phyloP scores from a whole-genome alignment of 2,888 invertebrate genomes.

The Colostygia pectinataria region DNA sequence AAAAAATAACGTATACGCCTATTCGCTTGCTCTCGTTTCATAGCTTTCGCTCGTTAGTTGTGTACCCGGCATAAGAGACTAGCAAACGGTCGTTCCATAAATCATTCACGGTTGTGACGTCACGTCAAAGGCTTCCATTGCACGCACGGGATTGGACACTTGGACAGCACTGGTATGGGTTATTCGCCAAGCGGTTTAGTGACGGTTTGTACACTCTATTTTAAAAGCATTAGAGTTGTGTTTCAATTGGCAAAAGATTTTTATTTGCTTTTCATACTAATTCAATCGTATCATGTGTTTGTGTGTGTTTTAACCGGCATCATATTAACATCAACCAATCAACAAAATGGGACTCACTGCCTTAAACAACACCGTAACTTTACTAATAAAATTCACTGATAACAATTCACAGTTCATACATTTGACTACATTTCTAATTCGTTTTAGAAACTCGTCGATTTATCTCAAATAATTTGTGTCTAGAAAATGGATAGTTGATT shows the following conservation, averaged over 20 bases:
- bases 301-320: conserved; percentile 12
- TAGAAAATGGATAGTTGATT: no score
- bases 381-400: conserved; percentile 5
- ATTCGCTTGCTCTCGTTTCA: no score
- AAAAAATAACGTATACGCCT: no score
- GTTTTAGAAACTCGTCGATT: neutral
- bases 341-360: conserved; percentile 3
- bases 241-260: conserved; percentile 25
- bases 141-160: conserved; percentile 54
- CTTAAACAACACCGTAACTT: neutral
- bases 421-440: neutral
- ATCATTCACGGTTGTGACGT: conserved; percentile 22
- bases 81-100: conserved; percentile 13
- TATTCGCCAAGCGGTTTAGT: conserved; percentile 57
- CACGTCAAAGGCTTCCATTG: conserved; percentile 56
- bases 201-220: conserved; percentile 51
- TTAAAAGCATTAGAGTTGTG: conserved; percentile 33
- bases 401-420: neutral
- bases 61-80: no score
- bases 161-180: conserved; percentile 51
- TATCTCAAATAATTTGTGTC: no score
- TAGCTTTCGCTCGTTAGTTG: no score
- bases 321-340: conserved; percentile 9
- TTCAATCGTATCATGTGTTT: neutral
- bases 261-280: conserved; percentile 30